Conservation (phyloP, 1,140 invertebrate species). For the Trachelipus rathkii region DNA sequence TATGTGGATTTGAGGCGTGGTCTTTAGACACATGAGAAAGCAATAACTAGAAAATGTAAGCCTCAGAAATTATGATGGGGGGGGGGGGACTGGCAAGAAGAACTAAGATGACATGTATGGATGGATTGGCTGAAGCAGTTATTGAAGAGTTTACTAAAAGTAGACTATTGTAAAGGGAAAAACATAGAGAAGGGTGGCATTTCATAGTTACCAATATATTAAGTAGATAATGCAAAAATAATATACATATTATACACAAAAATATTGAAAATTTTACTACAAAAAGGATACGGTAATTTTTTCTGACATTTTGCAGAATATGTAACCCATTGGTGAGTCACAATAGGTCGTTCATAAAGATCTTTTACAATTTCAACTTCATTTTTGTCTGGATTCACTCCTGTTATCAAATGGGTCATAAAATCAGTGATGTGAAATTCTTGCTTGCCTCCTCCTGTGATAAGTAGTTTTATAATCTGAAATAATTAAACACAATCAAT, state of each 20-base stretch:
- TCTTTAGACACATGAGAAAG: too few species aligned
- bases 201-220: neutral
- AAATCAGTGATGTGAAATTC: conserved; percentile 73
- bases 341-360: conserved; percentile 82
- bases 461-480: conserved; percentile 69
- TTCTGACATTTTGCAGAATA: conserved; percentile 65
- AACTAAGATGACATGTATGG: too few species aligned
- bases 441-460: conserved; percentile 74
- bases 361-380: conserved; percentile 80
- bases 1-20: too few species aligned
- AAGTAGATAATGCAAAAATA: too few species aligned
- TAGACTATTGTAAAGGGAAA: too few species aligned
- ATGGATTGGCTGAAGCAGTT: too few species aligned
- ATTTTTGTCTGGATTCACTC: conserved; percentile 69
- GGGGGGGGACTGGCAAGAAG: too few species aligned
- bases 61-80: too few species aligned
- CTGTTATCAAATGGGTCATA: conserved; percentile 82
- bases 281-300: conserved; percentile 67
- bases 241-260: neutral
- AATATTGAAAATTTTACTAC: conserved; percentile 52
- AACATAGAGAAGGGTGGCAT: conserved; percentile 19
- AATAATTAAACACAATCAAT: conserved; percentile 40
- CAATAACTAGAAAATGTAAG: too few species aligned
- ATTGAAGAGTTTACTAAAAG: too few species aligned
- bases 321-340: conserved; percentile 76